Conservation (phyloP, 2,888 invertebrate species). For the Ophonus ardosiacus region DNA sequence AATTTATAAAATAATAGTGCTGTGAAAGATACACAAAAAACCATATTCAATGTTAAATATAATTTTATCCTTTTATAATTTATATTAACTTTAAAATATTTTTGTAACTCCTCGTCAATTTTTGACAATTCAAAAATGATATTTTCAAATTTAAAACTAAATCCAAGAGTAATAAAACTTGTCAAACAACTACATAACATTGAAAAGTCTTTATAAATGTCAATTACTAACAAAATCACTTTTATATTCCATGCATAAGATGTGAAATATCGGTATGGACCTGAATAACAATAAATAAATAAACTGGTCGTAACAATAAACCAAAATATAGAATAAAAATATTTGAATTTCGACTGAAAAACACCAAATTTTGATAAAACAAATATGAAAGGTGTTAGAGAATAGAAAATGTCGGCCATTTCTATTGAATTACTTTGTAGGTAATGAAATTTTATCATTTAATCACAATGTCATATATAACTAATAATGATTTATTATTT, state of each 20-base stretch:
- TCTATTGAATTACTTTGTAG: background rate
- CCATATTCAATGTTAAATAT: background rate
- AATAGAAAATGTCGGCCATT: background rate
- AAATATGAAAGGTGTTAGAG: background rate
- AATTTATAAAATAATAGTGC: background rate
- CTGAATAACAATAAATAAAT: background rate
- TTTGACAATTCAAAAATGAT: background rate
- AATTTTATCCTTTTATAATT: background rate
- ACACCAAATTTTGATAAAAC: background rate
- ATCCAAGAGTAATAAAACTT: background rate
- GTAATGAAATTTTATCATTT: too few species aligned
- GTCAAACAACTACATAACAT: background rate
- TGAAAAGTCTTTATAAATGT: background rate
- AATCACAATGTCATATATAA: too few species aligned
- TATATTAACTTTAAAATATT: background rate
- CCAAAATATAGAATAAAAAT: background rate
- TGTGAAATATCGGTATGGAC: background rate
- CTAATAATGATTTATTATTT: too few species aligned
- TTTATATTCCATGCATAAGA: background rate
- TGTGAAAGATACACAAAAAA: background rate
- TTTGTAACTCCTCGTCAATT: background rate
- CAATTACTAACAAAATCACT: background rate
- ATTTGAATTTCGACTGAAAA: background rate
- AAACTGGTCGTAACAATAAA: background rate
- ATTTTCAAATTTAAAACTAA: background rate